phyloP scores from a whole-genome alignment of 2,888 invertebrate genomes.

The Hydriomena furcata region DNA sequence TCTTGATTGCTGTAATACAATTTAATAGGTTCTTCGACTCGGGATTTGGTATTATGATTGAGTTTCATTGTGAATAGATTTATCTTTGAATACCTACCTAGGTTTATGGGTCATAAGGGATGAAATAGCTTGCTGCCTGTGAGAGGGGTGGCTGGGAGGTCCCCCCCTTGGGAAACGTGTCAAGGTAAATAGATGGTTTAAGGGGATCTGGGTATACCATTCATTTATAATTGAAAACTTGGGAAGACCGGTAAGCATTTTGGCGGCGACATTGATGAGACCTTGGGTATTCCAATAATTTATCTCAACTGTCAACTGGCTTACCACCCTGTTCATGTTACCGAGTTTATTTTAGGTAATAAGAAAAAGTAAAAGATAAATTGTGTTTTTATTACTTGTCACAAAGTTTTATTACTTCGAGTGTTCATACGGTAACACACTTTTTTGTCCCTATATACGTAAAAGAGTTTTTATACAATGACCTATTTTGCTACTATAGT shows the following conservation, averaged over 20 bases:
- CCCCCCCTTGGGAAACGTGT: slow-evolving; percentile 52
- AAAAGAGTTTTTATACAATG: too few species aligned
- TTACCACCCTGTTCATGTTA: background rate
- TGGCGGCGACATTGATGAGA: slow-evolving; percentile 15
- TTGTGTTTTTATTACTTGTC: too few species aligned
- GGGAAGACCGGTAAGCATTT: slow-evolving; percentile 42
- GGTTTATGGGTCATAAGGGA: slow-evolving; percentile 38
- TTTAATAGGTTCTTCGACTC: slow-evolving; percentile 20
- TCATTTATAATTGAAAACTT: slow-evolving; percentile 34
- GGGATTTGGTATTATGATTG: slow-evolving; percentile 17
- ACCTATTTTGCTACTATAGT: too few species aligned
- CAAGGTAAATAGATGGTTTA: slow-evolving; percentile 61
- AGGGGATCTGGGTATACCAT: slow-evolving; percentile 42
- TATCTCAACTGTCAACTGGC: background rate
- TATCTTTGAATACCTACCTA: slow-evolving; percentile 9
- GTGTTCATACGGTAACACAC: too few species aligned
- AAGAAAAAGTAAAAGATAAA: background rate
- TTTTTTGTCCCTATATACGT: too few species aligned
- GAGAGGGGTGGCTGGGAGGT: slow-evolving; percentile 20
- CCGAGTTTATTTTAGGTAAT: background rate
- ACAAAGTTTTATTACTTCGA: too few species aligned
- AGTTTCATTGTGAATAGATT: slow-evolving; percentile 10
- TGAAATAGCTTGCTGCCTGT: slow-evolving; percentile 36
- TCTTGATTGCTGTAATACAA: slow-evolving; percentile 14
- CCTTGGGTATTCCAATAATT: slow-evolving; percentile 14